Base-by-base conservation (phyloP, 2,113 vertebrate species). In the Corythoichthys haematopterus region DNA sequence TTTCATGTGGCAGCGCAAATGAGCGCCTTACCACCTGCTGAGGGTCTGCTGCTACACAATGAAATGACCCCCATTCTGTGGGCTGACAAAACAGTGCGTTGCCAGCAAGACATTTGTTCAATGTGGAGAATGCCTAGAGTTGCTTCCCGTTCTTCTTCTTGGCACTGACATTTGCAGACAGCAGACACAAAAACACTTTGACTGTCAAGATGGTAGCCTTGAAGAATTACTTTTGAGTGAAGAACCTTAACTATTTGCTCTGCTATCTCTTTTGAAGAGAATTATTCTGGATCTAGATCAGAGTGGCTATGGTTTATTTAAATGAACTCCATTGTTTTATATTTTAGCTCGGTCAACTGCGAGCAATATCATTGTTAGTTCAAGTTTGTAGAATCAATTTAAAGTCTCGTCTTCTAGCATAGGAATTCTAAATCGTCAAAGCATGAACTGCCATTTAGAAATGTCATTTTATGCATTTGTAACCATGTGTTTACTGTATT, bases 11-110 rank as follows among this genome's bases (percentile, higher is more conserved):
- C 73, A 55, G 50, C 46, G 71, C 67, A 71, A 6, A 66, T 56
- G 28, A 66, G 51, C 0, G 72, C 51, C 55, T 60, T 10, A 68
- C 74, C 84, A 71, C 80, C 79, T 80, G 79, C 83, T 58, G 76
- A 72, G 70, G 38, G 78, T 76, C 62, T 69, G 69, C 55, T 33
- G 2, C 60, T 20, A 36, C 45, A 4, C 43, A 14, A 50, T 60
- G 56, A 77, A 56, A 64, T 55, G 70, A 55, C 53, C 43, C 56
- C 60, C 28, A 58, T 76, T 80, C 64, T 67, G 37, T 7, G 7
- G 16, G 8, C 4, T 45, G 38, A 45, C 58, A 61, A 43, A 70
- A 40, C 13, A 20, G 37, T 65, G 37, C 43, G 53, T 70, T 60
- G 64, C 60, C 33, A 75, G 61, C 60, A 61, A 65, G 60, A 80